phyloP scores from a whole-genome alignment of 2,888 invertebrate species.

The Proisotoma minuta region DNA sequence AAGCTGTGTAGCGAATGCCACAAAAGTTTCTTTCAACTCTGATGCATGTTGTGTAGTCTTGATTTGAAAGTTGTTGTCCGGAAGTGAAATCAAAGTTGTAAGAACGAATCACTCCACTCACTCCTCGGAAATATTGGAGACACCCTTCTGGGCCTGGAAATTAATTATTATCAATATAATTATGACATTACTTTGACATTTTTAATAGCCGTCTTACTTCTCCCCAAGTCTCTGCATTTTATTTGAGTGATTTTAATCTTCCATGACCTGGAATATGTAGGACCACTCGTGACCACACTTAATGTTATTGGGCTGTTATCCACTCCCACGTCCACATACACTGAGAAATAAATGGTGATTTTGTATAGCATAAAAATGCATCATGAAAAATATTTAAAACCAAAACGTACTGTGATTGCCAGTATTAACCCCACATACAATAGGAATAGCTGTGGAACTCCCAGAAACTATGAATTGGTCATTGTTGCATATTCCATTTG shows the following conservation, averaged over 20 bases:
- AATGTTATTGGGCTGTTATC: slow-evolving; percentile 74
- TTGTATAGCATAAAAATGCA: neutral
- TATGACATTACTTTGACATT: neutral
- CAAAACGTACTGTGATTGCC: slow-evolving; percentile 70
- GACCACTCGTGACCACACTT: slow-evolving; percentile 75
- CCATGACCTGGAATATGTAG: slow-evolving; percentile 69
- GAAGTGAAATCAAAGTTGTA: slow-evolving; percentile 75
- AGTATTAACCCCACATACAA: slow-evolving; percentile 69
- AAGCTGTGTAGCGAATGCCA: slow-evolving; percentile 75
- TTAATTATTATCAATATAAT: neutral
- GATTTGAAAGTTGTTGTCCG: slow-evolving; percentile 77
- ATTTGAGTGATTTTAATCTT: slow-evolving; percentile 75
- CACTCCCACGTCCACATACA: slow-evolving; percentile 77
- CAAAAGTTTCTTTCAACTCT: slow-evolving; percentile 81
- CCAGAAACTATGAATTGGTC: slow-evolving; percentile 83
- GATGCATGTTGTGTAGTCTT: slow-evolving; percentile 82
- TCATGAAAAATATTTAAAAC: neutral
- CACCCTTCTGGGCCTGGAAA: slow-evolving; percentile 11
- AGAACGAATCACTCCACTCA: slow-evolving; percentile 73
- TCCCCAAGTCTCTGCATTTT: slow-evolving; percentile 67
- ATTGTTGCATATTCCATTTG: slow-evolving; percentile 69
- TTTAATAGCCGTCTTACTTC: slow-evolving; percentile 56
- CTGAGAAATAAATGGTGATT: slow-evolving; percentile 53
- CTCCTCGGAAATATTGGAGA: slow-evolving; percentile 72
- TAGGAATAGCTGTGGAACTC: slow-evolving; percentile 66